A percentile compares a stretch with the other conserved stretches of the same genome.
These are phyloP conservation scores for Gonioctena quinquepunctata DNA, from an alignment of 1,140 invertebrate genomes.

Conservation along the genomic window DNA sequence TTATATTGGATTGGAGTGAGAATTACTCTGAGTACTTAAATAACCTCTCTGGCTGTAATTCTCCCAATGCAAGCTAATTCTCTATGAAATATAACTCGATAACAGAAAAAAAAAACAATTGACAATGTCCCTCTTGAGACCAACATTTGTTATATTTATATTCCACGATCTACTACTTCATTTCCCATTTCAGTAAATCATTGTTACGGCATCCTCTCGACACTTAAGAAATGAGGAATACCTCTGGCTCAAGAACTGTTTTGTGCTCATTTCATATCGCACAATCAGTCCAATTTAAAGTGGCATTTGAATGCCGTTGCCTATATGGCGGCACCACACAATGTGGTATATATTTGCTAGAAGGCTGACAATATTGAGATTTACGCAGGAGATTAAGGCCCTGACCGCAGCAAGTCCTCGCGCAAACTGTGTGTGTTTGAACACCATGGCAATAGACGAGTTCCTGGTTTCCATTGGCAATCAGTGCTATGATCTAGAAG, in stretches of 20 bases:
- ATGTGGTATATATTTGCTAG: neutral
- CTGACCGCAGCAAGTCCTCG: neutral
- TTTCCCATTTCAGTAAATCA: too few species aligned
- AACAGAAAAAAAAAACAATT: too few species aligned
- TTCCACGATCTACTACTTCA: too few species aligned
- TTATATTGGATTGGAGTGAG: too few species aligned
- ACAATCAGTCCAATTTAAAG: slow-evolving; percentile 43
- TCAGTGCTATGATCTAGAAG: neutral
- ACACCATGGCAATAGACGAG: neutral
- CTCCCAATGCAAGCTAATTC: too few species aligned
- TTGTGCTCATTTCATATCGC: slow-evolving; percentile 34
- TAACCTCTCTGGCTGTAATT: too few species aligned
- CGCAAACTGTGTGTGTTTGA: neutral
- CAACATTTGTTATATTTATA: too few species aligned
- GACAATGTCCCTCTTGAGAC: too few species aligned
- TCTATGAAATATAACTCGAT: too few species aligned
- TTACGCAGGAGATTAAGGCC: slow-evolving; percentile 8
- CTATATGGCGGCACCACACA: slow-evolving; percentile 22
- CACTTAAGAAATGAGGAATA: neutral
- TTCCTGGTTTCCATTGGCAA: neutral
- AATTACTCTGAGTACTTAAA: too few species aligned
- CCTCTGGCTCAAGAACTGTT: neutral
- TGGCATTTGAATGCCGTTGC: slow-evolving; percentile 31
- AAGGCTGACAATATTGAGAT: slow-evolving; percentile 1
- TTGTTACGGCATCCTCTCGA: too few species aligned